Percentiles rank a stretch among this genome's conserved stretches.
These are phyloP conservation scores for Echinarachnius parma DNA, from an alignment of 53 echinoderm and acorn worm species.

Conservation along the genomic window DNA sequence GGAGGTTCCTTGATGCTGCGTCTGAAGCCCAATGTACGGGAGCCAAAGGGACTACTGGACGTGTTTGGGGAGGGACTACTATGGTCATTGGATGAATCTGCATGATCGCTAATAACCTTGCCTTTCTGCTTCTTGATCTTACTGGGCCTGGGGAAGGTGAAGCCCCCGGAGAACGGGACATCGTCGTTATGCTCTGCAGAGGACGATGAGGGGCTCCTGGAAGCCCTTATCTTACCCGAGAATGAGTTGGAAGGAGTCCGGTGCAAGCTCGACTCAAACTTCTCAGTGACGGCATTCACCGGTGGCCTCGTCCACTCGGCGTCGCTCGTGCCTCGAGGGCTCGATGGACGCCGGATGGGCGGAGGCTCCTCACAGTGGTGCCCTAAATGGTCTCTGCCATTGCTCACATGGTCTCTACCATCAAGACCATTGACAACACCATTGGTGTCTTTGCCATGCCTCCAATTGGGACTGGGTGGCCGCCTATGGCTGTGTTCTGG, in stretches of 20 bases:
- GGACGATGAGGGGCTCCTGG: conserved; percentile 22
- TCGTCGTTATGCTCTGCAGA: conserved; percentile 19
- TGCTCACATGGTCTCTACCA: too few relatives aligned
- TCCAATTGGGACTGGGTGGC: conserved; percentile 28
- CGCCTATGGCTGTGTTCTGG: conserved; percentile 7
- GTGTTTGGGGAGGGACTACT: background rate
- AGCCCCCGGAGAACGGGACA: conserved; percentile 18
- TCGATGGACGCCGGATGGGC: conserved; percentile 26
- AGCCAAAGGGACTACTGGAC: background rate
- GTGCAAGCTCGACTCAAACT: conserved; percentile 23
- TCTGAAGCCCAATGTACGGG: background rate
- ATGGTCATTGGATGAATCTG: background rate
- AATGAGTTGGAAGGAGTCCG: conserved; percentile 33
- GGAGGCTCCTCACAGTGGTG: conserved; percentile 32
- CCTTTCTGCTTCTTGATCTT: conserved; percentile 48
- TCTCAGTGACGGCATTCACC: conserved; percentile 30
- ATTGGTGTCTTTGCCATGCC: background rate
- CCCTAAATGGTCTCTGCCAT: background rate
- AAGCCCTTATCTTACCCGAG: conserved; percentile 6
- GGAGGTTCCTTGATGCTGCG: conserved; percentile 46
- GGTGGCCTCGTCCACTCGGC: conserved; percentile 38
- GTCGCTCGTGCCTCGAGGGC: conserved; percentile 32
- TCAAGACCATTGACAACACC: too few relatives aligned
- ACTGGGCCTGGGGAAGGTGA: conserved; percentile 41
- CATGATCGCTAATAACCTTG: background rate